Conservation (phyloP, 2,797 vertebrate genomes). For the Echiichthys vipera region DNA sequence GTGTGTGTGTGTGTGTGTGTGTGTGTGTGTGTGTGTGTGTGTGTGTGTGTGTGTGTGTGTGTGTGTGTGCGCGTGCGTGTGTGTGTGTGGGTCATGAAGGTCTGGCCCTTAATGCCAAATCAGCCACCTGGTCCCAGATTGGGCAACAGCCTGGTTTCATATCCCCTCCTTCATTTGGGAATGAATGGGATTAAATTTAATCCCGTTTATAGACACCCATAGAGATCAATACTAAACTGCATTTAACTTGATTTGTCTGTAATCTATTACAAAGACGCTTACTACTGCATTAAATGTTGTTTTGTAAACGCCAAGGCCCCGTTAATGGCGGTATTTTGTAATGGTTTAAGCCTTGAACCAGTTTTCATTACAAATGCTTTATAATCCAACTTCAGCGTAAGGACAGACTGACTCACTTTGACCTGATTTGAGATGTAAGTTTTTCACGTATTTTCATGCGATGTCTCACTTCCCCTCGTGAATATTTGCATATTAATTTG, state of each 20-base stretch:
- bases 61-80: conserved; percentile 3
- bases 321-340: conserved; percentile 57
- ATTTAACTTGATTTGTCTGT: conserved; percentile 81
- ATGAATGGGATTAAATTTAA: conserved; percentile 81
- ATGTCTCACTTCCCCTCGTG: conserved; percentile 45
- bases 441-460: conserved; percentile 47
- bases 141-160: conserved; percentile 75
- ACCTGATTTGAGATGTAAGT: conserved; percentile 71
- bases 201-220: conserved; percentile 82
- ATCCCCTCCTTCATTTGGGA: conserved; percentile 73
- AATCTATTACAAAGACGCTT: conserved; percentile 82
- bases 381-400: conserved; percentile 61
- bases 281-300: conserved; percentile 75
- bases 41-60: conserved; percentile 7
- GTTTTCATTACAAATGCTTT: conserved; percentile 57
- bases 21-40: conserved; percentile 21
- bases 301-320: conserved; percentile 48
- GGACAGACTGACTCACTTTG: conserved; percentile 57
- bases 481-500: conserved; percentile 78
- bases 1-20: neutral
- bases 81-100: conserved; percentile 62
- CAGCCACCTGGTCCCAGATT: conserved; percentile 82
- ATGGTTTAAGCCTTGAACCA: conserved; percentile 54
- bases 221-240: conserved; percentile 83
- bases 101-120: conserved; percentile 78